Percentiles rank a stretch among this genome's conserved stretches.
Conservation (phyloP, 1,140 invertebrate genomes). For the Macrocentrus cingulum region DNA sequence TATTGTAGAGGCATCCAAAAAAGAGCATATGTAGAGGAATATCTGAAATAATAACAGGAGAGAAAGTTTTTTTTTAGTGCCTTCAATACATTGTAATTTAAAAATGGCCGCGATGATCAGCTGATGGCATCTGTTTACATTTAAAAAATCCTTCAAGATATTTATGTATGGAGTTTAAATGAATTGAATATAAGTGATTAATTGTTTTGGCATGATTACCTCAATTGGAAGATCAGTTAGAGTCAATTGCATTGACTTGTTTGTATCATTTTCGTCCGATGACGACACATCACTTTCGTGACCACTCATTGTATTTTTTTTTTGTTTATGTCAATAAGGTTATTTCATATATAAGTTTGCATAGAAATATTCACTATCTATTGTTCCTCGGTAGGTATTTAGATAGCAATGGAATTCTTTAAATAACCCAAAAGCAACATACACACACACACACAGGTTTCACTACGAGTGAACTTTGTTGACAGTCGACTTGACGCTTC, state of each 20-base stretch:
- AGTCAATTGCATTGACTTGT: slow-evolving; percentile 32
- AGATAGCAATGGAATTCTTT: too few species aligned
- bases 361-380: too few species aligned
- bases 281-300: slow-evolving; percentile 22
- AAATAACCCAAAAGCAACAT: too few species aligned
- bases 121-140: slow-evolving; percentile 27
- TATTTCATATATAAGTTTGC: too few species aligned
- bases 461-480: too few species aligned
- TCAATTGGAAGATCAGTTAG: slow-evolving; percentile 44
- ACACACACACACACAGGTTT: too few species aligned
- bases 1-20: slow-evolving; percentile 48
- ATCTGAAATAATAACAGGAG: slow-evolving; percentile 41
- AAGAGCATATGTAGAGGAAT: slow-evolving; percentile 52
- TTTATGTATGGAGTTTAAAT: not conserved
- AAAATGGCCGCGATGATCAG: slow-evolving; percentile 36
- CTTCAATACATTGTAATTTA: slow-evolving; percentile 11
- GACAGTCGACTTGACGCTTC: too few species aligned
- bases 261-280: slow-evolving; percentile 7
- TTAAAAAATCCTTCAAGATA: not conserved
- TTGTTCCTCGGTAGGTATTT: too few species aligned
- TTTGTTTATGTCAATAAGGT: too few species aligned
- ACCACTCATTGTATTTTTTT: slow-evolving; percentile 16
- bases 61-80: slow-evolving; percentile 1
- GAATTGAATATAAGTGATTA: not conserved
- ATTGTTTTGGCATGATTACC: slow-evolving; percentile 39